Evolutionary conservation across 2,888 invertebrate genomes (phyloP).

Genomic region (Itoplectis maculator): DNA sequence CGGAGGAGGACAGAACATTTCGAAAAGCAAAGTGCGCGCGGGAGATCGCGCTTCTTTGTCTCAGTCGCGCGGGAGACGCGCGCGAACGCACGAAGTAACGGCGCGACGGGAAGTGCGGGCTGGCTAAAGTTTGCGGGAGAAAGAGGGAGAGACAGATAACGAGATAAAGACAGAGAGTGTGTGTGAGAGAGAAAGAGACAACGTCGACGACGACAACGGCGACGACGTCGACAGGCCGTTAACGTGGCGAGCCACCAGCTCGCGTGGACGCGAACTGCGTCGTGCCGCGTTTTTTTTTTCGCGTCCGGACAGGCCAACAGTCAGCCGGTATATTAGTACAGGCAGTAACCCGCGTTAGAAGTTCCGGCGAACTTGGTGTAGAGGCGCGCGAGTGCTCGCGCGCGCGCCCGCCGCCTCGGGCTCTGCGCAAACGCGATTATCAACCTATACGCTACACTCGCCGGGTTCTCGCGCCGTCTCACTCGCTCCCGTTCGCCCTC

Average conservation of each 20-base stretch:
- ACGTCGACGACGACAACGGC: too few relatives aligned
- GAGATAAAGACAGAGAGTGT: not conserved
- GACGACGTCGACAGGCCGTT: not conserved
- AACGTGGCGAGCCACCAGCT: not conserved
- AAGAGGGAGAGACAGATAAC: not conserved
- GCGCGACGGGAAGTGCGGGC: not conserved
- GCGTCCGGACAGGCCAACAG: slow-evolving; percentile 43
- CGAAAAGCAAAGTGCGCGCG: not conserved
- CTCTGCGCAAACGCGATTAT: slow-evolving; percentile 65
- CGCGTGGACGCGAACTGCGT: slow-evolving; percentile 53
- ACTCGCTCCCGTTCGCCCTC: slow-evolving; percentile 1
- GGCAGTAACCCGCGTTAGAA: slow-evolving; percentile 19
- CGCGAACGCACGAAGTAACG: not conserved
- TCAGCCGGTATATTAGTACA: slow-evolving; percentile 37
- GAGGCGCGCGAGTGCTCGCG: too few relatives aligned
- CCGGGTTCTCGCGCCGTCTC: not conserved
- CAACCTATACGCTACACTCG: slow-evolving; percentile 54
- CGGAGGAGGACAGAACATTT: not conserved
- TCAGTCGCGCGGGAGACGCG: not conserved
- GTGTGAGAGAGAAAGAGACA: slow-evolving; percentile 9
- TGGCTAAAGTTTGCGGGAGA: not conserved
- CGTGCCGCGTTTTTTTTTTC: slow-evolving; percentile 48
- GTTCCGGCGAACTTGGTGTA: slow-evolving; percentile 32
- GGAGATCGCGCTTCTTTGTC: not conserved
- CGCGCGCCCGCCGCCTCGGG: slow-evolving; percentile 37